Evolutionary conservation across 2,888 invertebrate species (phyloP).

Genomic region (Amphipyra berbera): DNA sequence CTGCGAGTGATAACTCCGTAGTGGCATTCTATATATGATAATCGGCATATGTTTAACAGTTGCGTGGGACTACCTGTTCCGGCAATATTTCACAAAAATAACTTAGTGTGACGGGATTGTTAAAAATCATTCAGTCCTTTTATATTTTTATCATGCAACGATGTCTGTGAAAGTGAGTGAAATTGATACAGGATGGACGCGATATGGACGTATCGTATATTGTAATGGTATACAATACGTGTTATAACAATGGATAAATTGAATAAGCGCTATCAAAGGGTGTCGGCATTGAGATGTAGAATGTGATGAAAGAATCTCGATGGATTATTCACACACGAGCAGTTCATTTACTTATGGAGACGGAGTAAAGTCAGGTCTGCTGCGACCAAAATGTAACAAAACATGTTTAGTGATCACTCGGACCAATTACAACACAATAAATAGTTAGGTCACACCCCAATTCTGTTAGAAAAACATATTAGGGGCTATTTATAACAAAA

Average conservation of each 20-base stretch:
- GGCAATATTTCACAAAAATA: constrained; percentile 18
- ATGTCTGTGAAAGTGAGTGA: constrained; percentile 41
- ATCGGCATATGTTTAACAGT: constrained; percentile 45
- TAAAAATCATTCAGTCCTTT: constrained; percentile 7
- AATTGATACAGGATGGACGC: constrained; percentile 40
- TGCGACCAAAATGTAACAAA: too few relatives aligned
- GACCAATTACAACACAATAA: too few relatives aligned
- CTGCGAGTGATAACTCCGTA: constrained; percentile 19
- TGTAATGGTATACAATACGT: constrained; percentile 46
- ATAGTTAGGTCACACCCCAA: too few relatives aligned
- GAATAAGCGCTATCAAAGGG: constrained; percentile 44
- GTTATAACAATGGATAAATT: constrained; percentile 46
- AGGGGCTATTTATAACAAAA: too few relatives aligned
- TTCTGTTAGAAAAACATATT: too few relatives aligned
- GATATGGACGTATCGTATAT: constrained; percentile 26
- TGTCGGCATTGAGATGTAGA: constrained; percentile 28
- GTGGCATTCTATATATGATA: constrained; percentile 63
- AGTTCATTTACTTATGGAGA: constrained; percentile 19
- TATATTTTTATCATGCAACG: constrained; percentile 11
- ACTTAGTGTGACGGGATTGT: constrained; percentile 5
- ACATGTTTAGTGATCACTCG: too few relatives aligned
- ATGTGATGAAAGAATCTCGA: constrained; percentile 31
- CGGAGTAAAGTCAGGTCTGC: too few relatives aligned
- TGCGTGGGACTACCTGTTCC: constrained; percentile 36
- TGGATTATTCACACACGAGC: constrained; percentile 16